These are phyloP conservation scores for Laspeyria flexula DNA, from an alignment of 2,888 invertebrate genomes.

Conservation along the genomic window DNA sequence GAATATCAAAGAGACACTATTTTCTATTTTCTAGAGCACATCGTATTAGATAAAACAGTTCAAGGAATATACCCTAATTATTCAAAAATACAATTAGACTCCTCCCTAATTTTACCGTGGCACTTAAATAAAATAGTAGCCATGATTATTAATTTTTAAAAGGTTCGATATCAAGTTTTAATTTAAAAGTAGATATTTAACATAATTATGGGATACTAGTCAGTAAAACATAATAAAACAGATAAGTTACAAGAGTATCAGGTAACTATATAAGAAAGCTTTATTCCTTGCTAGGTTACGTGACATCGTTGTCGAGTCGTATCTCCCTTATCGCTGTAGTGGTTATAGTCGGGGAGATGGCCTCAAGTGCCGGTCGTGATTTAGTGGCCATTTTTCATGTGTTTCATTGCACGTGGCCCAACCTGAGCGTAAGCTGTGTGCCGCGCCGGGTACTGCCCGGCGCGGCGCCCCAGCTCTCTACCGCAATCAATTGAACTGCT, in stretches of 20 bases:
- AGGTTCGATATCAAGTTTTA: too few relatives aligned
- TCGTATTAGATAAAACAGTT: too few relatives aligned
- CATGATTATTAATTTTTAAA: too few relatives aligned
- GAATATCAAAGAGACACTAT: too few relatives aligned
- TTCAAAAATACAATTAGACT: too few relatives aligned
- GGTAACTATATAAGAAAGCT: neutral
- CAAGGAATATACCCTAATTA: too few relatives aligned
- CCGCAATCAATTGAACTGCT: constrained; percentile 69
- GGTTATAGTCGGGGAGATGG: constrained; percentile 53
- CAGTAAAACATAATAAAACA: too few relatives aligned
- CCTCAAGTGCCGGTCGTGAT: constrained; percentile 60
- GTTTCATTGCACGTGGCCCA: constrained; percentile 58
- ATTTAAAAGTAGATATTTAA: too few relatives aligned
- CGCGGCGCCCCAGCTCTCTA: constrained; percentile 39
- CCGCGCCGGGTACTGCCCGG: constrained; percentile 43
- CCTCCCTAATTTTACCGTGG: too few relatives aligned
- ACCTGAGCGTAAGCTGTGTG: constrained; percentile 42
- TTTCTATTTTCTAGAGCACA: too few relatives aligned
- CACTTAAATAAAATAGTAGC: too few relatives aligned
- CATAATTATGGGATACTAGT: too few relatives aligned
- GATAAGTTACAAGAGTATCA: neutral
- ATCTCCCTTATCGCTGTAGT: constrained; percentile 42
- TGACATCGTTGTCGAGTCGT: constrained; percentile 45
- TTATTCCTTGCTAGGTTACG: constrained; percentile 36
- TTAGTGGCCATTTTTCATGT: constrained; percentile 71